Percentiles rank a stretch among this genome's conserved stretches.
These are phyloP conservation scores for Sclerurus mexicanus DNA, from an alignment of 2,113 vertebrate species.

Conservation along the genomic window DNA sequence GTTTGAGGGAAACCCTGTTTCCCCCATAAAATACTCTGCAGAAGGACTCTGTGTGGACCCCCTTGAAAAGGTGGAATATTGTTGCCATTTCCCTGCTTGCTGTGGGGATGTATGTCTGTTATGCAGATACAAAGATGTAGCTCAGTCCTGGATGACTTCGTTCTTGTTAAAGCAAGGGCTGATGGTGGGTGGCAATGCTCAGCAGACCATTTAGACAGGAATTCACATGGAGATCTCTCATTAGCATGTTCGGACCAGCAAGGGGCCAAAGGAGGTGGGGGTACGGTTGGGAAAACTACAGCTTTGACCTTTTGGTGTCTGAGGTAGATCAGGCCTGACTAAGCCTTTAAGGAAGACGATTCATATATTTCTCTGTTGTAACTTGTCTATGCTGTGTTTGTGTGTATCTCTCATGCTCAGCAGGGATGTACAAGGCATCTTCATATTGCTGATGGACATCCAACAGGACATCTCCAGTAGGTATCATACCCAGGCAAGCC, in stretches of 20 bases:
- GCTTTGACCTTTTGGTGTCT: background rate
- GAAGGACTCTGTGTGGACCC: background rate
- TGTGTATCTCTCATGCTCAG: background rate
- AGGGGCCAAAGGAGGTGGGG: background rate
- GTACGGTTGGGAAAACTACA: background rate
- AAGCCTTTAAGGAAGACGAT: background rate
- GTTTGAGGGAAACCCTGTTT: background rate
- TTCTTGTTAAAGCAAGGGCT: background rate
- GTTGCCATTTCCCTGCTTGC: background rate
- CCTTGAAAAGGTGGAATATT: background rate
- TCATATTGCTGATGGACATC: accelerated
- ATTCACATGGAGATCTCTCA: background rate
- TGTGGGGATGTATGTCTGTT: background rate
- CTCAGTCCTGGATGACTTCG: background rate
- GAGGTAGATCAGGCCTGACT: background rate
- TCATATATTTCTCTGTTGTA: background rate
- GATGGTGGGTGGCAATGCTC: background rate
- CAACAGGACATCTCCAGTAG: background rate
- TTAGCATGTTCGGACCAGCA: background rate
- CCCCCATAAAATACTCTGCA: accelerated
- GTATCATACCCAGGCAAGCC: background rate
- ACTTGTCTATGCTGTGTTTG: background rate
- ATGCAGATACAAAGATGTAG: background rate
- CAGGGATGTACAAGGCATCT: background rate
- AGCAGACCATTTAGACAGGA: background rate